Conservation (phyloP, 1,140 invertebrate genomes). For the Hyphantria cunea region DNA sequence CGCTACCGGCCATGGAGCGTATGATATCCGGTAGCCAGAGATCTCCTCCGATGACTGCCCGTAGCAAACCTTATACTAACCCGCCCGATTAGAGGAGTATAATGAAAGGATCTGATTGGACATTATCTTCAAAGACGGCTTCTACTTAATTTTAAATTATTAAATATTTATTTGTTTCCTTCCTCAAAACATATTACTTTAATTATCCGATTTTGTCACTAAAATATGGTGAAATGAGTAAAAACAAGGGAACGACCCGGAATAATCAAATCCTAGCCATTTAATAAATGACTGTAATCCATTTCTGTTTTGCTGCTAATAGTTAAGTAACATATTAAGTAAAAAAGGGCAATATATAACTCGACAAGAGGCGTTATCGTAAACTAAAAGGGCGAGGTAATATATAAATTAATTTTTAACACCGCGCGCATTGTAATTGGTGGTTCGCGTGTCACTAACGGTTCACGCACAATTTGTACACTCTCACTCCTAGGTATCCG, state of each 20-base stretch:
- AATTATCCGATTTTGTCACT: no score
- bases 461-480: constrained; percentile 52
- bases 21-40: no score
- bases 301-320: constrained; percentile 25
- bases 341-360: constrained; percentile 25
- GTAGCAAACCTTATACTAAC: no score
- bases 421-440: constrained; percentile 52
- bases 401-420: constrained; percentile 64
- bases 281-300: constrained; percentile 20
- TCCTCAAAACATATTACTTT: no score
- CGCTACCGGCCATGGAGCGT: no score
- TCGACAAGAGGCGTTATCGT: constrained; percentile 17
- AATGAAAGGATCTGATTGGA: no score
- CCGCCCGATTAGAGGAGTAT: no score
- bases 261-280: constrained; percentile 15
- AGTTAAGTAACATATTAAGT: constrained; percentile 14
- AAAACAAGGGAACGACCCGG: constrained; percentile 16
- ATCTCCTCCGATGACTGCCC: no score
- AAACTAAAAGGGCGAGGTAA: constrained; percentile 33
- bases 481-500: constrained; percentile 25
- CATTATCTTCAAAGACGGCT: no score
- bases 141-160: no score
- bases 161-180: no score
- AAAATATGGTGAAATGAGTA: not conserved
- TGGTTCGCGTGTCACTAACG: constrained; percentile 52